These are phyloP conservation scores for Oophaga pumilio DNA, from an alignment of 2,113 vertebrate species.

Conservation along the genomic window DNA sequence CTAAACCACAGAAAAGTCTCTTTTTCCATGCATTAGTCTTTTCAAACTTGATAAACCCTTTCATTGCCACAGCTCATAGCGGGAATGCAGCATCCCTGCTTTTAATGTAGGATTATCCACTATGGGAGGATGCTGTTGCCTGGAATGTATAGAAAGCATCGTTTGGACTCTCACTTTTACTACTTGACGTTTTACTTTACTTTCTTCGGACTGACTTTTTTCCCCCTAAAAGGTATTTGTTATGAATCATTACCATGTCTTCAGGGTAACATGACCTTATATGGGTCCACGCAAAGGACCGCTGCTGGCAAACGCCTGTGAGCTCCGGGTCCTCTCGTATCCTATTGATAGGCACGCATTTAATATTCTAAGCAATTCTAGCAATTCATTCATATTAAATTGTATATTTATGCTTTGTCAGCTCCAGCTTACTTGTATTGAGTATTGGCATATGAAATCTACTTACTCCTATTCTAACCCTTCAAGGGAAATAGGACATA, in stretches of 20 bases:
- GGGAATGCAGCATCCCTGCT: background rate
- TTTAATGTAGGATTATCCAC: background rate
- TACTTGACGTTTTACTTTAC: conserved; percentile 66
- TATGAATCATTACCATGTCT: conserved; percentile 87
- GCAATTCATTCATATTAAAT: no score
- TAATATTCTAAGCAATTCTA: background rate
- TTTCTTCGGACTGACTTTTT: conserved; percentile 74
- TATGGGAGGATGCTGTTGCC: background rate
- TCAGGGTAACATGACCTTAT: conserved; percentile 88
- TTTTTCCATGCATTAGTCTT: background rate
- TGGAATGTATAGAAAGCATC: background rate
- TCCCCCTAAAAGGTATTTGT: conserved; percentile 98
- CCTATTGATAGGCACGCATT: background rate
- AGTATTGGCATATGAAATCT: background rate
- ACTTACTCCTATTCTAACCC: background rate
- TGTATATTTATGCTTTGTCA: background rate
- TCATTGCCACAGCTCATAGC: background rate
- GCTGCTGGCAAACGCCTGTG: conserved; percentile 55
- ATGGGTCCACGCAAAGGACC: conserved; percentile 76
- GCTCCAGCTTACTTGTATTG: background rate
- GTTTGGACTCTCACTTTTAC: conserved; percentile 47
- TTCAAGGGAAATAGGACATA: background rate
- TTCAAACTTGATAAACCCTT: background rate
- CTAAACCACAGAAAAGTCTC: background rate
- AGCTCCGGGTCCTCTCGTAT: background rate